Evolutionary conservation across 1,140 invertebrate species (phyloP).

Genomic region (Drosophila nikananu): DNA sequence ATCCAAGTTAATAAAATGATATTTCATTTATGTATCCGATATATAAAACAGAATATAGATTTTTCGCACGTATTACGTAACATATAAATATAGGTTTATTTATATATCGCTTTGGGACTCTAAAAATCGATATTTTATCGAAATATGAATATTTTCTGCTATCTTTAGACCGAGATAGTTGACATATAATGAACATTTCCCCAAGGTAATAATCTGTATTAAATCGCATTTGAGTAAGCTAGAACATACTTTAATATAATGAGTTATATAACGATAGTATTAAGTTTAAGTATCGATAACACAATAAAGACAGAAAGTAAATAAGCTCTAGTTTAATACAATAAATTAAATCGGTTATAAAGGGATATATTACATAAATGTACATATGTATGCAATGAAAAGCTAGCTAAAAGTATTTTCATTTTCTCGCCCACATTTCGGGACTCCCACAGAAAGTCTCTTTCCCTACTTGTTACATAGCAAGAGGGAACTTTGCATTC

Average conservation of each 20-base stretch:
- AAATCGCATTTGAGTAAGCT: too few relatives aligned
- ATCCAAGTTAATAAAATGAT: neutral
- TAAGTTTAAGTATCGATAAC: too few relatives aligned
- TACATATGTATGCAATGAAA: neutral
- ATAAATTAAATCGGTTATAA: neutral
- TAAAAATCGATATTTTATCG: neutral
- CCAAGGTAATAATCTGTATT: rapidly evolving
- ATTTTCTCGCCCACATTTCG: neutral
- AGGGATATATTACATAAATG: neutral
- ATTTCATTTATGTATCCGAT: neutral
- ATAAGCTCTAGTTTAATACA: neutral
- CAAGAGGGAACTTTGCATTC: neutral
- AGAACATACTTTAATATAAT: too few relatives aligned
- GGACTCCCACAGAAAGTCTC: neutral
- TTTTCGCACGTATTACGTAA: neutral
- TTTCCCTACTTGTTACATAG: neutral
- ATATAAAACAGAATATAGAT: neutral
- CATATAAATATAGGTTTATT: too few relatives aligned
- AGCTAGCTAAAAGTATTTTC: neutral
- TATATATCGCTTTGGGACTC: too few relatives aligned
- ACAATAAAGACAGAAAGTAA: neutral
- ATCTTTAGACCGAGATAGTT: neutral
- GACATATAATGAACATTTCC: neutral
- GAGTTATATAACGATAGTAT: too few relatives aligned
- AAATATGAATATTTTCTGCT: neutral